Base-by-base conservation (phyloP, 1,140 invertebrate species). In the Lepidurus apus region DNA sequence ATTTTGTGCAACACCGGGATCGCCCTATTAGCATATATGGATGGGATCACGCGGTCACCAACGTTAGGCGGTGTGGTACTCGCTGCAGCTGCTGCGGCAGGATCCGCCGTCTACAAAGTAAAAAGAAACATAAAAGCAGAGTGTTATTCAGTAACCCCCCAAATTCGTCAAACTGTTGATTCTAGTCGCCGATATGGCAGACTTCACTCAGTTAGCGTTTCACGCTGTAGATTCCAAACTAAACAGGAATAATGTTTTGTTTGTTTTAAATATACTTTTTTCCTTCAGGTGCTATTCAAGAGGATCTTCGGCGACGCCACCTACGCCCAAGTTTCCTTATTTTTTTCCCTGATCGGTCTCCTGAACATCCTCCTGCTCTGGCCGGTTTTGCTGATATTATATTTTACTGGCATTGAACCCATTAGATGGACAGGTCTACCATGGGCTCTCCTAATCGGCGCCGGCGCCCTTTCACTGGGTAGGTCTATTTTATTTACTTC, bases 1-100 rank as follows among this genome's bases (percentile, higher is more conserved):
- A 97, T 98, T 83, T 86, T 97, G 76, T 96, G 94, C 84, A 95
- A 96, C 85, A 97, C 95, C 43, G 95, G 95, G 24, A 95, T 97
- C 75, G 95, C 95, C 5, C 87, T 98, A 34, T 87, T 97, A 79
- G 95, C 95, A 9, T 98, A 98, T 82, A 97, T 97, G 94, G 95
- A 97, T 83, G 95, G 95, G 43, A 95, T 96, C 81, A 95, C 93
- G 1, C 91, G 92, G 79, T 95, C 93, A 85, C 92, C 92, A 2
- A 97, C 94, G 1, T 86, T 97, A n/a, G 93, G 91, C 24, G 94
- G 94, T 1, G 95, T 97, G 1, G 92, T 97, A n/a, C 84, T 97
- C 42, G 93, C 94, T 73, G 93, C 94, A 17, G 90, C 92, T 34
- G 93, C 95, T 74, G 94, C 94, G 74, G 93, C 94, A 13, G 93